Evolutionary conservation across 2,113 vertebrate species (phyloP).

Genomic region (Indicator maculatus): DNA sequence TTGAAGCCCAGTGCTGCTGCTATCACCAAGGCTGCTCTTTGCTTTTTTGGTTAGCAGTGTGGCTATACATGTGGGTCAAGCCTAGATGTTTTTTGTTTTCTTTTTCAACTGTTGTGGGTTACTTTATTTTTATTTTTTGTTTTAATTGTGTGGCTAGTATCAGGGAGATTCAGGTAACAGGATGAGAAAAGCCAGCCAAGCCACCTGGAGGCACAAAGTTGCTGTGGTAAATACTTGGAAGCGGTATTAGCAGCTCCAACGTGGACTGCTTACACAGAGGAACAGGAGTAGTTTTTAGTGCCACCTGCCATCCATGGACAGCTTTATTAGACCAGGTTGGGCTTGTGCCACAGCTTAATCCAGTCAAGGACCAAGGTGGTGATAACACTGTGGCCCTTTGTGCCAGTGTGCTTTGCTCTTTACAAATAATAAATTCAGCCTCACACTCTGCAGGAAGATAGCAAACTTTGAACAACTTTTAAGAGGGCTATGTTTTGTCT

Average conservation of each 20-base stretch:
- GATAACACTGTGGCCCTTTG: neutral
- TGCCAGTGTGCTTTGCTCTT: neutral
- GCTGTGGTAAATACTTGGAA: neutral
- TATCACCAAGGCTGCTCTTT: neutral
- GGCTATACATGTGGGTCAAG: neutral
- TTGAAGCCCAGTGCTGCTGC: neutral
- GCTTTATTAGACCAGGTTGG: neutral
- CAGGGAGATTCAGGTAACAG: neutral
- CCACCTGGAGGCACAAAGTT: neutral
- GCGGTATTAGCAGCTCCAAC: neutral
- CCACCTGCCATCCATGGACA: neutral
- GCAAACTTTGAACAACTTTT: too few relatives aligned
- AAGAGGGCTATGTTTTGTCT: too few relatives aligned
- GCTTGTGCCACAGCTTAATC: neutral
- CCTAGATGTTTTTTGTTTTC: neutral
- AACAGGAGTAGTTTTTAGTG: neutral
- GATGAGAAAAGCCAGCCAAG: neutral
- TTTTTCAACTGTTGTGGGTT: neutral
- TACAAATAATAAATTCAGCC: neutral
- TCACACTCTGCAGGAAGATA: neutral
- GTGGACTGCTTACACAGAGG: neutral
- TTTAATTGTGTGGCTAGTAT: neutral
- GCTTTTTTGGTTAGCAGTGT: neutral
- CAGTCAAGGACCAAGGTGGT: neutral
- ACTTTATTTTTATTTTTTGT: neutral